Conservation (phyloP, 2,888 invertebrate genomes). For the Nematopogon swammerdamellus region DNA sequence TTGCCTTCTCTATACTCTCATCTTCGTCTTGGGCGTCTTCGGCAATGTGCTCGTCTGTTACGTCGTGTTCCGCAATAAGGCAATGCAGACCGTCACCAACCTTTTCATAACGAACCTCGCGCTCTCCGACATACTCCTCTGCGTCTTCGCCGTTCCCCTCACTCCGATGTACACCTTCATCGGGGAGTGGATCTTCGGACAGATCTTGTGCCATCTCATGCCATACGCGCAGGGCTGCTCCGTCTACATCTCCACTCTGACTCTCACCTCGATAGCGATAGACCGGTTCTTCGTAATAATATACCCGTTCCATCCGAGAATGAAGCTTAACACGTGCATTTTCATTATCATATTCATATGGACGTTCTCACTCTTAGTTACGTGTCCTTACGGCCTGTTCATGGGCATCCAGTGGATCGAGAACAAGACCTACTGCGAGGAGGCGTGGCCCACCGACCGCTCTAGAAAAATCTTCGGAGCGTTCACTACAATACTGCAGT, state of each 20-base stretch:
- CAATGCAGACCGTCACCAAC: conserved; percentile 93
- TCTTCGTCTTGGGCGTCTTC: conserved; percentile 77
- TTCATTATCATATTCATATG: conserved; percentile 77
- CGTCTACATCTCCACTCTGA: conserved; percentile 87
- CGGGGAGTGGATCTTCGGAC: conserved; percentile 82
- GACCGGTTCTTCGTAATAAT: conserved; percentile 90
- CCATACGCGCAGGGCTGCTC: conserved; percentile 84
- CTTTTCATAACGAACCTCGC: conserved; percentile 90
- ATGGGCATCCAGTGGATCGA: conserved; percentile 57
- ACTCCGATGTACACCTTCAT: conserved; percentile 86
- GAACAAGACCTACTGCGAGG: conserved; percentile 54
- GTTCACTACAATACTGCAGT: conserved; percentile 79
- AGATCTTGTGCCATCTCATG: conserved; percentile 77
- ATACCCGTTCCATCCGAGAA: conserved; percentile 80
- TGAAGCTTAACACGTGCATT: conserved; percentile 74
- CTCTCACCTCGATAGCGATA: conserved; percentile 88
- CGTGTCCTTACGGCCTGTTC: conserved; percentile 82
- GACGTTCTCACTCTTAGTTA: conserved; percentile 74
- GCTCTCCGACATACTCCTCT: conserved; percentile 81
- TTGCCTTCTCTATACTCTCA: conserved; percentile 70
- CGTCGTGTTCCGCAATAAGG: conserved; percentile 78
- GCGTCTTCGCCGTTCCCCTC: conserved; percentile 83
- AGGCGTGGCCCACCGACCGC: conserved; percentile 75
- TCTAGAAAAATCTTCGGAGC: conserved; percentile 72
- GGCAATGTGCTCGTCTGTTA: conserved; percentile 86